Evolutionary conservation across 2,797 vertebrate species (phyloP).

Genomic region (Streptopelia turtur): DNA sequence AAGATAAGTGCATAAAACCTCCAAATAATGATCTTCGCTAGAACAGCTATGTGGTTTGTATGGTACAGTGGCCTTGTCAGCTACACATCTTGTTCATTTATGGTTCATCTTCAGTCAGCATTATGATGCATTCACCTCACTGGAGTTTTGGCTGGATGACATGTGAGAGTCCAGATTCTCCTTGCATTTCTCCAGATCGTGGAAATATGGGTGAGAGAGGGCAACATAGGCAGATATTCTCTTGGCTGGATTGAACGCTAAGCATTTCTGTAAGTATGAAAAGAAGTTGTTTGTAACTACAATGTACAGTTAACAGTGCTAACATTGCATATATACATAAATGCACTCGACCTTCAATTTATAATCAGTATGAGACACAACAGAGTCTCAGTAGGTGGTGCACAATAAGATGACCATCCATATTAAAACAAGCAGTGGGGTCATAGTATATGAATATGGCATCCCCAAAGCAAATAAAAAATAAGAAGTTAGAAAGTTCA

Average conservation of each 20-base stretch:
- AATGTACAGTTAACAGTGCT: background rate
- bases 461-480: background rate
- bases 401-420: background rate
- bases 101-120: constrained; percentile 56
- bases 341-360: background rate
- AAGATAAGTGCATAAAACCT: constrained; percentile 61
- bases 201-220: constrained; percentile 95
- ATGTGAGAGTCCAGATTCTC: constrained; percentile 87
- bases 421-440: background rate
- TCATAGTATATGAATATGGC: background rate
- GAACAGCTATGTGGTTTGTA: constrained; percentile 54
- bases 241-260: constrained; percentile 94
- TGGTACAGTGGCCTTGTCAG: constrained; percentile 39
- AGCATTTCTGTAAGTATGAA: constrained; percentile 88
- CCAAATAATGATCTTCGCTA: constrained; percentile 32
- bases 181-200: constrained; percentile 91
- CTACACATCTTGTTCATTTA: constrained; percentile 37
- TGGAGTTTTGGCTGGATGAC: constrained; percentile 87
- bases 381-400: background rate
- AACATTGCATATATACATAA: background rate
- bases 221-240: constrained; percentile 94
- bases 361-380: background rate
- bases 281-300: constrained; percentile 36
- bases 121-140: constrained; percentile 91
- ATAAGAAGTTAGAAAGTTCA: background rate